phyloP scores from a whole-genome alignment of 2,888 invertebrate species.

The Drymonia ruficornis region DNA sequence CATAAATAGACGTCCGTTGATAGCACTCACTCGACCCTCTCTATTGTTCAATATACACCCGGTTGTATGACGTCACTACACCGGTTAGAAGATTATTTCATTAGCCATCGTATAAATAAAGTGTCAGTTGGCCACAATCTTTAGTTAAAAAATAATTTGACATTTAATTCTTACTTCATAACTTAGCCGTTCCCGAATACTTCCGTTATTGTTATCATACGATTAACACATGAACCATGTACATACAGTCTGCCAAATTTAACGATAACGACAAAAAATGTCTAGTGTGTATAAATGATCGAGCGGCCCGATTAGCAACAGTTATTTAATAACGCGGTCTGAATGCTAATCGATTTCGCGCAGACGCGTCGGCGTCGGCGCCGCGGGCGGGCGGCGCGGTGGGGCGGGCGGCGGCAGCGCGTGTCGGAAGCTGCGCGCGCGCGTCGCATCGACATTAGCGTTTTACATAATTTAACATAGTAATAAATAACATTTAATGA shows the following conservation, averaged over 20 bases:
- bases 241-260: not conserved
- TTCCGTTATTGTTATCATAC: not conserved
- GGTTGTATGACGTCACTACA: no score
- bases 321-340: constrained; percentile 39
- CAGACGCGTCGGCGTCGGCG: constrained; percentile 56
- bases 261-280: constrained; percentile 14
- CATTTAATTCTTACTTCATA: no score
- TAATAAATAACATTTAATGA: constrained; percentile 24
- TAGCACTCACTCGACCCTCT: no score
- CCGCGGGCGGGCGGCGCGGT: constrained; percentile 24
- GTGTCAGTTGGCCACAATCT: no score
- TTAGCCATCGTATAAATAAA: no score
- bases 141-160: no score
- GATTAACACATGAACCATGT: not conserved
- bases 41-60: no score
- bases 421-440: constrained; percentile 45
- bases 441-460: constrained; percentile 39
- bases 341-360: constrained; percentile 37
- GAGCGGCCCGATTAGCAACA: constrained; percentile 30
- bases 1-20: no score
- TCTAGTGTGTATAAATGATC: constrained; percentile 18
- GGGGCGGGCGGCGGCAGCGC: constrained; percentile 5
- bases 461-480: constrained; percentile 32
- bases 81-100: no score
- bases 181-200: not conserved